Conservation (phyloP, 2,888 invertebrate genomes). For the Vanessa cardui region DNA sequence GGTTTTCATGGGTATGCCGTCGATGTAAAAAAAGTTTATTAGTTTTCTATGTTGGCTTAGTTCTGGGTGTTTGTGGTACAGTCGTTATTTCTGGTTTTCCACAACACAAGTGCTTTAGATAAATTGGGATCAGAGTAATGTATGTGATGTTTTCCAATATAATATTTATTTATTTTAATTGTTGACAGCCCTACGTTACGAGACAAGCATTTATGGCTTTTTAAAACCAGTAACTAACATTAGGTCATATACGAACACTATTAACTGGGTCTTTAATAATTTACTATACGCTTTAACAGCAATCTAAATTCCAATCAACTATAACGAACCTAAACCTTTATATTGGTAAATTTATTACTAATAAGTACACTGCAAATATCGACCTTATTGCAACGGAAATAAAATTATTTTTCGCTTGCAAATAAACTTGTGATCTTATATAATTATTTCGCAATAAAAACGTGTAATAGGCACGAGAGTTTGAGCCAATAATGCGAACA, state of each 20-base stretch:
- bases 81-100: too few species aligned
- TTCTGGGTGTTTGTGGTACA: too few species aligned
- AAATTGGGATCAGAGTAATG: too few species aligned
- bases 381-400: not conserved
- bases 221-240: slow-evolving; percentile 11
- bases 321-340: slow-evolving; percentile 3
- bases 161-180: too few species aligned
- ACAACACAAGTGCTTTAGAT: too few species aligned
- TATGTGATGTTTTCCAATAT: too few species aligned
- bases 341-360: slow-evolving; percentile 2
- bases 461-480: slow-evolving; percentile 3
- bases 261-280: slow-evolving; percentile 20
- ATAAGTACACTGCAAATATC: not conserved
- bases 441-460: slow-evolving; percentile 11
- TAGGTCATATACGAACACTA: slow-evolving; percentile 13
- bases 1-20: too few species aligned
- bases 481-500: slow-evolving; percentile 4
- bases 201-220: not conserved
- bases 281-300: slow-evolving; percentile 3
- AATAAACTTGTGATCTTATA: not conserved
- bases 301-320: slow-evolving; percentile 15
- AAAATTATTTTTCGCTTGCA: not conserved
- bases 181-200: not conserved
- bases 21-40: too few species aligned
- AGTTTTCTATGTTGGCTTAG: too few species aligned